Percentiles rank a stretch among this genome's conserved stretches.
These are phyloP conservation scores for Pogonus chalceus DNA, from an alignment of 1,140 invertebrate species.

Conservation along the genomic window DNA sequence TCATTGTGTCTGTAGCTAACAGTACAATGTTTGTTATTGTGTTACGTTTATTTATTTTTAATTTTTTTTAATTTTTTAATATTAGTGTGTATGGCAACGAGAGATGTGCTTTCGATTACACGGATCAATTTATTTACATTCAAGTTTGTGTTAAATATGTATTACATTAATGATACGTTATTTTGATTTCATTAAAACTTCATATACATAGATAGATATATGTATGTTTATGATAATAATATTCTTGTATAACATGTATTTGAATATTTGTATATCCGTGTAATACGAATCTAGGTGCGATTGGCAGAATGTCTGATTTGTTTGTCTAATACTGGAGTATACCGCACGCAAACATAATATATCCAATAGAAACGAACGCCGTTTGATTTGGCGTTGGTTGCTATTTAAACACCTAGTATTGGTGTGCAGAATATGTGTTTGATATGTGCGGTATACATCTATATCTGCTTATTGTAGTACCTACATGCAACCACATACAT, in stretches of 20 bases:
- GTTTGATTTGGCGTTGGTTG: neutral
- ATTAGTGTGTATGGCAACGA: neutral
- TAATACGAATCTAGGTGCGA: too few species aligned
- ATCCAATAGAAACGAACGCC: neutral
- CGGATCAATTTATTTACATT: too few species aligned
- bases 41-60: constrained; percentile 20
- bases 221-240: too few species aligned
- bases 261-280: too few species aligned
- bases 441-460: neutral
- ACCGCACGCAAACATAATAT: neutral
- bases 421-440: neutral
- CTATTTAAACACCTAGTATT: neutral
- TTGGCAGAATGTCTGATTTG: neutral
- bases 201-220: too few species aligned
- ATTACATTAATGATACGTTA: too few species aligned
- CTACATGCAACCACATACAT: constrained; percentile 3
- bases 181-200: too few species aligned
- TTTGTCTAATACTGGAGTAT: constrained; percentile 8
- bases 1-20: constrained; percentile 34
- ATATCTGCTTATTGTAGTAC: constrained; percentile 2
- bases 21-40: constrained; percentile 29
- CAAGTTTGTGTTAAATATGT: too few species aligned
- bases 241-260: too few species aligned
- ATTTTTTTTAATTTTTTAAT: constrained; percentile 18
- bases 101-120: too few species aligned